Percentiles rank a stretch among this genome's conserved stretches.
Conservation (phyloP, 2,888 invertebrate genomes). For the Chorisops tibialis region DNA sequence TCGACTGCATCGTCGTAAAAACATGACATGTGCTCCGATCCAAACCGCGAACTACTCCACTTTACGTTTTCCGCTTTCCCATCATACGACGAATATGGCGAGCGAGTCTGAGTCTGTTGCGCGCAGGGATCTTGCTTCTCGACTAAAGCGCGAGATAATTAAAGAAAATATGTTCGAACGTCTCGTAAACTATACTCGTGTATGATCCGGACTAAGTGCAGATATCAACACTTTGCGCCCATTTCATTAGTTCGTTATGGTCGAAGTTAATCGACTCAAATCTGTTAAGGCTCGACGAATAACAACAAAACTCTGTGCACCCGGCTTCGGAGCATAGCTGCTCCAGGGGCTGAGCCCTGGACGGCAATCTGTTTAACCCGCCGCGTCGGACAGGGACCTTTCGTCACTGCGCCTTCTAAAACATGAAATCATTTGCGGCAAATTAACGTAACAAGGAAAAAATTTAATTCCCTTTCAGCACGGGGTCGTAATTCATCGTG, state of each 20-base stretch:
- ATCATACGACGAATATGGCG: neutral
- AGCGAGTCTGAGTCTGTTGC: neutral
- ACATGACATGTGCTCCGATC: slow-evolving; percentile 19
- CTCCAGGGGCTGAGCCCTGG: neutral
- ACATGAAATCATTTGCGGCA: slow-evolving; percentile 26
- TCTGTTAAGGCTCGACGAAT: neutral
- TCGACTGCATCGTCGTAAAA: slow-evolving; percentile 1
- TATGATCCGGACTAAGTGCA: slow-evolving; percentile 22
- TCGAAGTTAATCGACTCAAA: slow-evolving; percentile 3
- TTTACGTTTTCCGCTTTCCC: neutral
- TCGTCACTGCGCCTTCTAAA: slow-evolving; percentile 15
- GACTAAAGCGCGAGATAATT: slow-evolving; percentile 14
- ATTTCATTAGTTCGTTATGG: slow-evolving; percentile 13
- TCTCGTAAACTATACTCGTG: slow-evolving; percentile 7
- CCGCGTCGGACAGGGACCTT: slow-evolving; percentile 8
- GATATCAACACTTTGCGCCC: slow-evolving; percentile 24
- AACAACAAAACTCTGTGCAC: slow-evolving; percentile 1
- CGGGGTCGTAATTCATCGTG: slow-evolving; percentile 15
- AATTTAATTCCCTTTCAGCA: slow-evolving; percentile 22
- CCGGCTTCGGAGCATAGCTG: slow-evolving; percentile 6
- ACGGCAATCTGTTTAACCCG: neutral
- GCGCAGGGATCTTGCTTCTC: neutral
- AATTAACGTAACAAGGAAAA: slow-evolving; percentile 22
- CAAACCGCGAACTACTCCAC: neutral
- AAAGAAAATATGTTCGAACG: slow-evolving; percentile 20